Percentiles rank a stretch among this genome's conserved stretches.
These are phyloP conservation scores for Sepiola atlantica DNA, from an alignment of 2,888 invertebrate genomes.

Conservation along the genomic window DNA sequence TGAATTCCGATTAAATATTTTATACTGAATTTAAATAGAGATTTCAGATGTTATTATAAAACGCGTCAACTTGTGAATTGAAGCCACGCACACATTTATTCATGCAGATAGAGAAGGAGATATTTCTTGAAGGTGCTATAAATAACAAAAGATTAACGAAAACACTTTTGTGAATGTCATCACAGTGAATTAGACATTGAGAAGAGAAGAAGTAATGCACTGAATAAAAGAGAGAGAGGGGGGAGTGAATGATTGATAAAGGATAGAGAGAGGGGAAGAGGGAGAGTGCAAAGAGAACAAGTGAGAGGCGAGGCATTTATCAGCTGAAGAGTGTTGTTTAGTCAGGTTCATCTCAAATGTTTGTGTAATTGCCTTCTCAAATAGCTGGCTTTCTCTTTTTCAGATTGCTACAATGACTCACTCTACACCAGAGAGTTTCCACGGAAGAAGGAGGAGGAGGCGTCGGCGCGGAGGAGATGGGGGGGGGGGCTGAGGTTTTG, in stretches of 20 bases:
- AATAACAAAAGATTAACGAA: conserved; percentile 9
- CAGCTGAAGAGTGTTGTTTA: conserved; percentile 38
- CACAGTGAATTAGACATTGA: conserved; percentile 32
- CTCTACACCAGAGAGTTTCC: conserved; percentile 33
- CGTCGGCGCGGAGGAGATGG: background rate
- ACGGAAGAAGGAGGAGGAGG: background rate
- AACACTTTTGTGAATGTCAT: background rate
- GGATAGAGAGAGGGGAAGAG: background rate
- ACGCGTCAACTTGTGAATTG: background rate
- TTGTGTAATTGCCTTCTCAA: conserved; percentile 46
- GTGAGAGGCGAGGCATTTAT: conserved; percentile 40
- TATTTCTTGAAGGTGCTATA: background rate
- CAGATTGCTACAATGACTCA: conserved; percentile 46
- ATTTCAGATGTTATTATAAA: too few relatives aligned
- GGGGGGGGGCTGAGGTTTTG: background rate
- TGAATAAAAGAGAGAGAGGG: background rate
- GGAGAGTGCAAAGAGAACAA: conserved; percentile 36
- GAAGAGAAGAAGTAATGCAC: background rate
- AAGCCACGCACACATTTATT: background rate
- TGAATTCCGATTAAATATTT: too few relatives aligned
- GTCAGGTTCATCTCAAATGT: conserved; percentile 46
- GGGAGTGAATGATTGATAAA: conserved; percentile 18
- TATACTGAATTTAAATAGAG: too few relatives aligned
- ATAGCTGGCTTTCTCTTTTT: conserved; percentile 42
- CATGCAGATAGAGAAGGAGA: background rate